These are phyloP conservation scores for Reticulitermes speratus DNA, from an alignment of 1,140 invertebrate species.

Conservation along the genomic window DNA sequence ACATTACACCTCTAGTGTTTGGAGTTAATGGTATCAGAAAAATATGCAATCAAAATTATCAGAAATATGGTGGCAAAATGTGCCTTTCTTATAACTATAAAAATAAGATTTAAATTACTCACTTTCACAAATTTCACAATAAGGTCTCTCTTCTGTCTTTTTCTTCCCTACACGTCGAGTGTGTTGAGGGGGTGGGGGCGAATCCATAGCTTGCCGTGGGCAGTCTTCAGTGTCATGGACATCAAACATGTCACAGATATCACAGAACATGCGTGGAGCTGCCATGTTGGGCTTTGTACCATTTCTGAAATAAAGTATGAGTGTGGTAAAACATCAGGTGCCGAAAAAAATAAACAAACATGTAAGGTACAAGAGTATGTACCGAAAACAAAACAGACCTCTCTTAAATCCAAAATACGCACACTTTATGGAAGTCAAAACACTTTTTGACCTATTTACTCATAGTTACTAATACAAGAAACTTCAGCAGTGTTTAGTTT, in stretches of 20 bases:
- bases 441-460: too few species aligned
- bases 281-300: conserved; percentile 50
- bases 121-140: conserved; percentile 94
- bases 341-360: too few species aligned
- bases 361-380: too few species aligned
- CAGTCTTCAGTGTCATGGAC: conserved; percentile 96
- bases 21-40: neutral
- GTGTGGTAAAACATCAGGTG: neutral
- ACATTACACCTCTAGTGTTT: too few species aligned
- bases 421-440: too few species aligned
- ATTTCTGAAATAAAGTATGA: conserved; percentile 42
- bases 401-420: too few species aligned
- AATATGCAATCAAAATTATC: neutral
- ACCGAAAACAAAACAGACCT: too few species aligned
- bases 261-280: conserved; percentile 87
- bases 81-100: too few species aligned
- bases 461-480: too few species aligned
- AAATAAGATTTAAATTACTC: conserved; percentile 38
- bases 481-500: too few species aligned
- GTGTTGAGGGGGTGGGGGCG: conserved; percentile 50
- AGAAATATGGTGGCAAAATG: neutral
- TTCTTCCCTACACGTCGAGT: conserved; percentile 46
- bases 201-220: conserved; percentile 74
- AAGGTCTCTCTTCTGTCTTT: conserved; percentile 64
- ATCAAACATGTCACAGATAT: conserved; percentile 97